A percentile compares a stretch with the other conserved stretches of the same genome.
phyloP scores from a whole-genome alignment of 2,113 vertebrate genomes.

The Mormyrus lacerda region DNA sequence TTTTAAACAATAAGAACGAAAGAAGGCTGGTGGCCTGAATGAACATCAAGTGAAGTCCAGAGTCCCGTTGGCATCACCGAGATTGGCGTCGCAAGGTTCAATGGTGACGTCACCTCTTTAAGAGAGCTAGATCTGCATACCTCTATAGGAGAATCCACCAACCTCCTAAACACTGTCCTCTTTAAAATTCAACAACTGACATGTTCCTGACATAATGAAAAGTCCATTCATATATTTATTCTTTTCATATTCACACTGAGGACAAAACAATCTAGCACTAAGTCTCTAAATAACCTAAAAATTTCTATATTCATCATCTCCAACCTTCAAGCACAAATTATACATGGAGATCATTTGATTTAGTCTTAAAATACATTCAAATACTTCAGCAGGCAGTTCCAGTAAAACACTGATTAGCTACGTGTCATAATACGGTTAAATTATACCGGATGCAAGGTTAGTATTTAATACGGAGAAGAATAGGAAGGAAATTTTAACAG shows the following conservation, averaged over 20 bases:
- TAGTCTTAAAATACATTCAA: background rate
- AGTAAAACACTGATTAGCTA: background rate
- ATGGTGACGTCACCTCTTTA: background rate
- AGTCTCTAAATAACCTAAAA: background rate
- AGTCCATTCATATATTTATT: background rate
- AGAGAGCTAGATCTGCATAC: background rate
- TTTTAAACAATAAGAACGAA: background rate
- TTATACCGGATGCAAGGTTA: background rate
- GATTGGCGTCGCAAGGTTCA: background rate
- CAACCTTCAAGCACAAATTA: background rate
- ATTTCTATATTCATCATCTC: background rate
- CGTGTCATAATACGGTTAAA: background rate
- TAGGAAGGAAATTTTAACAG: background rate
- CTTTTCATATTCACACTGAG: background rate
- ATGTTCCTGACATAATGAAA: slow-evolving; percentile 4
- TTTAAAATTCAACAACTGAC: slow-evolving; percentile 9
- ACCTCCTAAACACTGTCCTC: background rate
- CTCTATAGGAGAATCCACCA: slow-evolving; percentile 7
- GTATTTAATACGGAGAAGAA: background rate
- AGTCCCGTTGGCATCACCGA: slow-evolving; percentile 15
- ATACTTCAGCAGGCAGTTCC: background rate
- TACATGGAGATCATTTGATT: background rate
- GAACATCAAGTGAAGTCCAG: background rate
- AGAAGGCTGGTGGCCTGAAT: background rate
- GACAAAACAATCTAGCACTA: background rate